Percentiles rank a stretch among this genome's conserved stretches.
Evolutionary conservation across 1,140 invertebrate genomes (phyloP).

Genomic region (Drosophila tristis): DNA sequence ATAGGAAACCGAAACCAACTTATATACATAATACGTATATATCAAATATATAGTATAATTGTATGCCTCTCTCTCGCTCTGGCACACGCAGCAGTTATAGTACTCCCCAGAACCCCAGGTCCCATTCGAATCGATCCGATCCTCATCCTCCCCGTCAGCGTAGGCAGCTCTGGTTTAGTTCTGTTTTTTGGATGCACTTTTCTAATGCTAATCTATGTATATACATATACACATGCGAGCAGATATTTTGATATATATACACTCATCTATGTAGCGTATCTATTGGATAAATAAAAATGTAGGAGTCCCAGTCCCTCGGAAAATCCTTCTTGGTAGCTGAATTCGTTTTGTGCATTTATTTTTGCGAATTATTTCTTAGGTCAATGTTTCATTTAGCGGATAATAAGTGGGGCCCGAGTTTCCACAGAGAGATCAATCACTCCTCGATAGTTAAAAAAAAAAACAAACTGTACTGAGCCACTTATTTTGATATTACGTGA

Average conservation of each 20-base stretch:
- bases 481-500: constrained; percentile 80
- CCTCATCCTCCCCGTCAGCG: constrained; percentile 29
- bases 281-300: constrained; percentile 43
- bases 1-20: constrained; percentile 38
- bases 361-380: constrained; percentile 38
- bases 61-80: constrained; percentile 24
- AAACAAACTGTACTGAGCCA: constrained; percentile 64
- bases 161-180: constrained; percentile 72
- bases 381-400: constrained; percentile 28
- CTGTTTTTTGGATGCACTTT: constrained; percentile 74
- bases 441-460: constrained; percentile 56
- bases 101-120: neutral
- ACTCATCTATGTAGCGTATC: constrained; percentile 12
- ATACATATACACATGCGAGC: constrained; percentile 19
- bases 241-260: constrained; percentile 51
- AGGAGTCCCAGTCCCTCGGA: neutral
- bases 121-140: neutral
- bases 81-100: constrained; percentile 10
- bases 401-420: constrained; percentile 19
- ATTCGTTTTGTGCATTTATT: constrained; percentile 62
- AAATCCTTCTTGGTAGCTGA: constrained; percentile 53
- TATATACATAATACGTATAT: constrained; percentile 47
- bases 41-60: constrained; percentile 49
- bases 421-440: constrained; percentile 30
- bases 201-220: constrained; percentile 63